Evolutionary conservation across 2,797 vertebrate genomes (phyloP).

Genomic region (Poecilia gillii): DNA sequence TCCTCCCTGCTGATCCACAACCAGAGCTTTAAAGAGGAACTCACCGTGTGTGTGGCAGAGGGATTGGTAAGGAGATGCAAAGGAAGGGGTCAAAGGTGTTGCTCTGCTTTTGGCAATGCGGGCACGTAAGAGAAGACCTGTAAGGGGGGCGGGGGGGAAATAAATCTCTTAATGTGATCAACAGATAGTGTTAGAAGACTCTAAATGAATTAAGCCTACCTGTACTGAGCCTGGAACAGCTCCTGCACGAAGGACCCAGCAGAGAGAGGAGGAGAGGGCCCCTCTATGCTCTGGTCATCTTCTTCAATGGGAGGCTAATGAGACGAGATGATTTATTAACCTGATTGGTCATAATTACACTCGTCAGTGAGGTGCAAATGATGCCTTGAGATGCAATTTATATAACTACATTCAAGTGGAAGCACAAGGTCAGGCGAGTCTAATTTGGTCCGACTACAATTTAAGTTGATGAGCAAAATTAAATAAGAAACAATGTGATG

Average conservation of each 20-base stretch:
- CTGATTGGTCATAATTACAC: slow-evolving; percentile 16
- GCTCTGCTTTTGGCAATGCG: slow-evolving; percentile 99
- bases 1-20: not conserved
- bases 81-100: slow-evolving; percentile 99
- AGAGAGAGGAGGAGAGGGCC: slow-evolving; percentile 88
- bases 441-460: not conserved
- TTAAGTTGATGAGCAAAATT: not conserved
- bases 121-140: slow-evolving; percentile 98
- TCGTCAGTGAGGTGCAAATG: slow-evolving; percentile 8
- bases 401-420: not conserved
- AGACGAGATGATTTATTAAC: slow-evolving; percentile 33
- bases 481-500: not conserved
- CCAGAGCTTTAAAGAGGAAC: slow-evolving; percentile 55
- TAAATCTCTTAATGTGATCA: slow-evolving; percentile 7
- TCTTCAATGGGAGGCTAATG: slow-evolving; percentile 89
- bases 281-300: slow-evolving; percentile 87
- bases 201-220: slow-evolving; percentile 71
- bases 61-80: slow-evolving; percentile 97
- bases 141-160: not conserved
- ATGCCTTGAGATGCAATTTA: not conserved
- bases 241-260: slow-evolving; percentile 97
- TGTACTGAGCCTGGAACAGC: slow-evolving; percentile 98
- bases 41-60: slow-evolving; percentile 94
- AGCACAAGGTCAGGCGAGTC: slow-evolving; percentile 7
- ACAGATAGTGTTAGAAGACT: not conserved